Base-by-base conservation (phyloP, 2,888 invertebrate genomes). In the Chorisops tibialis region DNA sequence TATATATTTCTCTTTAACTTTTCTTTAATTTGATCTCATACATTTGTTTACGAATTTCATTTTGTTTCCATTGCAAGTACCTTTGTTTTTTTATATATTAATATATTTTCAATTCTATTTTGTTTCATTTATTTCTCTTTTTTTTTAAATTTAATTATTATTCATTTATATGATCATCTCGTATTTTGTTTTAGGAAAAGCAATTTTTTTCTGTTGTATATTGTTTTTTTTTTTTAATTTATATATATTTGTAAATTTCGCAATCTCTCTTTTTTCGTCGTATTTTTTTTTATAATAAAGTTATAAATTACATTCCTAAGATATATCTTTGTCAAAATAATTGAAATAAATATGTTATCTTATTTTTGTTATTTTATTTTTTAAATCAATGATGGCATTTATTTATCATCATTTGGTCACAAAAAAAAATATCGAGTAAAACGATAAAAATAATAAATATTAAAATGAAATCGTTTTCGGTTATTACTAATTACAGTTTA, bases 121-220 rank as follows among this genome's bases (percentile, higher is more conserved):
- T n/a, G n/a, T n/a, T 45, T 56, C 45, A 43, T 43, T 56, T 18
- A 56, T 43, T 56, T n/a, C 30, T 56, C 45, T 35, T 43, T 56
- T 18, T 43, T 43, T 56, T 56, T 43, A 56, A 56, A 45, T 35
- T 56, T 43, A 56, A 56, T 43, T 16, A 6, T 16, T 41, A 11
- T 48, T 48, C n/a, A 24, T 24, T 7, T 24, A 18, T 45, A 54
- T 16, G 43, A 54, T 41, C 56, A 56, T 30, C 43, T 45, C 56
- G 56, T 56, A 56, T 35, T 45, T 56, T 54, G 52, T 14, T 56
- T 43, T 45, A 56, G 56, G 56, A 56, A 54, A 56, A 56, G 56
- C 56, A 56, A 19, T 56, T 56, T 56, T 16, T 43, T 35, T 45
- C 12, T 45, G 18, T 47, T 48, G 9, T n/a, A 12, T 51, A 21